Percentiles rank a stretch among this genome's conserved stretches.
These are phyloP conservation scores for Felis catus DNA, from an alignment of 2,113 vertebrate genomes.

Conservation along the genomic window DNA sequence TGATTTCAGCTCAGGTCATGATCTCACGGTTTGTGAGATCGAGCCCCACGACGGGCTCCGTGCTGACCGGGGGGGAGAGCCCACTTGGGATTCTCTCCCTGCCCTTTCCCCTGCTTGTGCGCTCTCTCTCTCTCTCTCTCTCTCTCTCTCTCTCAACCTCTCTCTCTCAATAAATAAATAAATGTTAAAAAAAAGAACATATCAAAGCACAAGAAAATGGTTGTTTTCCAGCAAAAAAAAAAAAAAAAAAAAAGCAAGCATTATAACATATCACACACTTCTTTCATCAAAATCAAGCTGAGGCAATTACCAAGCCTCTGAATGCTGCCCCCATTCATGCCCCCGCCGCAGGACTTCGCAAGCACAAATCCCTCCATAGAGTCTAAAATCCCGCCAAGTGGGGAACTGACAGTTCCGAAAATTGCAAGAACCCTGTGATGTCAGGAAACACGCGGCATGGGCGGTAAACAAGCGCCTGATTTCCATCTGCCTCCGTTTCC, in stretches of 20 bases:
- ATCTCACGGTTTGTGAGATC: no score
- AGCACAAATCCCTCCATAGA: background rate
- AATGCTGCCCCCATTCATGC: background rate
- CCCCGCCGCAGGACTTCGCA: fast-evolving
- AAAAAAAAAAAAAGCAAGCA: background rate
- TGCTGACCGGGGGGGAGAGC: no score
- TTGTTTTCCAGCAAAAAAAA: background rate
- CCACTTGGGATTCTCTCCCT: no score
- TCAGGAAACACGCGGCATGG: background rate
- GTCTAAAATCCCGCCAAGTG: background rate
- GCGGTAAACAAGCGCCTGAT: background rate
- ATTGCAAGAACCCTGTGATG: background rate
- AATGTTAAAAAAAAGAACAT: background rate
- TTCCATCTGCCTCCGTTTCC: background rate
- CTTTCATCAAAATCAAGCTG: constrained; percentile 32
- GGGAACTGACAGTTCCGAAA: background rate
- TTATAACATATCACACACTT: background rate
- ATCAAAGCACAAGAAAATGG: background rate
- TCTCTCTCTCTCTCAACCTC: no score
- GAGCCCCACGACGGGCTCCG: no score
- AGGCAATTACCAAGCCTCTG: background rate
- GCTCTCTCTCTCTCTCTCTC: no score
- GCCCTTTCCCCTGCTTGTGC: no score
- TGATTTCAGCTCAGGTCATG: no score
- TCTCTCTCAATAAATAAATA: no score